phyloP scores from a whole-genome alignment of 2,113 vertebrate genomes.

The Melanotaenia duboulayi region DNA sequence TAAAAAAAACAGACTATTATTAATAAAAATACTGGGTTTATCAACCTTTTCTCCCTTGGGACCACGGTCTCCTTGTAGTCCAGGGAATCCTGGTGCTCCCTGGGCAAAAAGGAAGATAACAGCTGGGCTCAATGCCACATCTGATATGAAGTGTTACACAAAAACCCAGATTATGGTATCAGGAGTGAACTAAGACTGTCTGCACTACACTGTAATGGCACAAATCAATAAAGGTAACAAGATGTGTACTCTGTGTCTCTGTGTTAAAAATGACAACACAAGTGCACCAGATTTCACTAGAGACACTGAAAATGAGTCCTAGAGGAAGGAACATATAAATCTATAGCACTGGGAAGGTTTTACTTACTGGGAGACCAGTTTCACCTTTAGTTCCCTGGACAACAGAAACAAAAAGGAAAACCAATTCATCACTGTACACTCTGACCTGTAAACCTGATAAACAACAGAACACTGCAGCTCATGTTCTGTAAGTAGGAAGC shows the following conservation, averaged over 20 bases:
- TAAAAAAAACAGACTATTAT: not conserved
- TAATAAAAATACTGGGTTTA: not conserved
- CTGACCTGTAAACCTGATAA: not conserved
- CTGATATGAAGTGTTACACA: not conserved
- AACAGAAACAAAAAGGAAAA: conserved; percentile 47
- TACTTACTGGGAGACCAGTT: conserved; percentile 78
- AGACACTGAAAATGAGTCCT: not conserved
- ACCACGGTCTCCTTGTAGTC: conserved; percentile 80
- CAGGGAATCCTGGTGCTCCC: conserved; percentile 84
- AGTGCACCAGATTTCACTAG: too few species aligned
- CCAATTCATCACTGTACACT: conserved; percentile 9
- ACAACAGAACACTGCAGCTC: not conserved
- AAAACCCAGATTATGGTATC: not conserved
- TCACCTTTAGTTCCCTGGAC: conserved; percentile 80
- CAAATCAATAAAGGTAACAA: not conserved
- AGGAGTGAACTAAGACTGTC: not conserved
- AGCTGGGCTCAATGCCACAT: not conserved
- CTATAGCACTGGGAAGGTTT: not conserved
- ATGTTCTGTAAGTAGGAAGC: not conserved
- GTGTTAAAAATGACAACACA: not conserved
- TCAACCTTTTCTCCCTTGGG: conserved; percentile 85
- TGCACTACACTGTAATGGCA: too few species aligned
- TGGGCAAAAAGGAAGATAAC: conserved; percentile 61
- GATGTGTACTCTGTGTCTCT: not conserved
- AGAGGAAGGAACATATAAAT: conserved; percentile 11